Evolutionary conservation across 2,113 vertebrate species (phyloP).

Genomic region (Martes martes): DNA sequence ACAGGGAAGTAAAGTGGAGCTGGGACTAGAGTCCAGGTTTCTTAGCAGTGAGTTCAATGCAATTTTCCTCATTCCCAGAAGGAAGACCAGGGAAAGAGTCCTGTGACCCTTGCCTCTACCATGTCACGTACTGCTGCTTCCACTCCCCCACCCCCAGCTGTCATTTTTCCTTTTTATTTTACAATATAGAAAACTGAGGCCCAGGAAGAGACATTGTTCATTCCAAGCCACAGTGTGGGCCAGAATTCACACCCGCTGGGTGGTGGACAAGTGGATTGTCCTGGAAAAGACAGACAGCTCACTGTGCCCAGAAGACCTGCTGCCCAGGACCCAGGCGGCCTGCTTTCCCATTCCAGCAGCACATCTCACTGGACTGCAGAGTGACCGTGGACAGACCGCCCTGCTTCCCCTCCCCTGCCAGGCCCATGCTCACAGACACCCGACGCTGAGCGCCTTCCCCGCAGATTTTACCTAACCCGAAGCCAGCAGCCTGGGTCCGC

Average conservation of each 20-base stretch:
- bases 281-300: background rate
- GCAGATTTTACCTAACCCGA: background rate
- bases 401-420: background rate
- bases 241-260: background rate
- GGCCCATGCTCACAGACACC: background rate
- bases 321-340: no score
- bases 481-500: background rate
- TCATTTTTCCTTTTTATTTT: background rate
- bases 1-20: background rate
- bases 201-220: background rate
- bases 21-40: background rate
- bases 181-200: background rate
- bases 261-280: background rate
- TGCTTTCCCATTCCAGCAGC: background rate
- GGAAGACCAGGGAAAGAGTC: background rate
- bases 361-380: background rate
- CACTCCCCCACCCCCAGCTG: background rate
- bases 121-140: background rate
- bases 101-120: fast-evolving
- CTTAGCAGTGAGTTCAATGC: background rate
- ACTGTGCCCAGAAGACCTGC: no score
- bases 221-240: background rate
- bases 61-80: background rate
- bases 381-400: background rate
- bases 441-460: background rate